Base-by-base conservation (phyloP, 2,888 invertebrate genomes). In the Tupiocoris notatus region DNA sequence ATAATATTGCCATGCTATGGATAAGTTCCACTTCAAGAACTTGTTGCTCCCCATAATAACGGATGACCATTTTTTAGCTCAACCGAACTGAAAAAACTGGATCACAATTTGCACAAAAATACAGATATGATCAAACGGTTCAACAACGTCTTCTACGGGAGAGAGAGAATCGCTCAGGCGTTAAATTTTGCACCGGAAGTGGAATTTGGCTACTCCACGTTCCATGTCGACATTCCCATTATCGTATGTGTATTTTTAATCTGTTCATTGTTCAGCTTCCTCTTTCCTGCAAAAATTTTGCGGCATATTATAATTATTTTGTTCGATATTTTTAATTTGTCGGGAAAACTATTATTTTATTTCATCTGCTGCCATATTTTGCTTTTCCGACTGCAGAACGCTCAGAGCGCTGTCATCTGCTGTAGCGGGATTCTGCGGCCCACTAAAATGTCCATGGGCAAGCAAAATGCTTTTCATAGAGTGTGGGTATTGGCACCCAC, bases 221-320 rank as follows among this genome's bases (percentile, higher is more conserved):
- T 70, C 59, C 16, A 20, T n/a, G 59, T 70, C 12, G 70, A 70
- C 16, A 59, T 70, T 70, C 70, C 70, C 1, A n/a, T 7, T 63
- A 20, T 59, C 1, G 59, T 17, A 6, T 7, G 39, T 39, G 39
- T 39, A 39, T n/a, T n/a, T n/a, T n/a, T n/a, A n/a, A n/a, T n/a
- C n/a, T n/a, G n/a, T n/a, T n/a, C n/a, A n/a, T n/a, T n/a, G n/a
- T n/a, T n/a, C n/a, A n/a, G n/a, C n/a, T n/a, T n/a, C n/a, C n/a
- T n/a, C n/a, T n/a, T n/a, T n/a, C n/a, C n/a, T n/a, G n/a, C n/a
- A n/a, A n/a, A n/a, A n/a, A n/a, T n/a, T n/a, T n/a, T n/a, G n/a
- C n/a, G n/a, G n/a, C n/a, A n/a, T n/a, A n/a, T n/a, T n/a, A n/a
- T n/a, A n/a, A n/a, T n/a, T n/a, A n/a, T n/a, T n/a, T n/a, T n/a